These are phyloP conservation scores for Ophion ventricosus DNA, from an alignment of 2,888 invertebrate species.

Conservation along the genomic window DNA sequence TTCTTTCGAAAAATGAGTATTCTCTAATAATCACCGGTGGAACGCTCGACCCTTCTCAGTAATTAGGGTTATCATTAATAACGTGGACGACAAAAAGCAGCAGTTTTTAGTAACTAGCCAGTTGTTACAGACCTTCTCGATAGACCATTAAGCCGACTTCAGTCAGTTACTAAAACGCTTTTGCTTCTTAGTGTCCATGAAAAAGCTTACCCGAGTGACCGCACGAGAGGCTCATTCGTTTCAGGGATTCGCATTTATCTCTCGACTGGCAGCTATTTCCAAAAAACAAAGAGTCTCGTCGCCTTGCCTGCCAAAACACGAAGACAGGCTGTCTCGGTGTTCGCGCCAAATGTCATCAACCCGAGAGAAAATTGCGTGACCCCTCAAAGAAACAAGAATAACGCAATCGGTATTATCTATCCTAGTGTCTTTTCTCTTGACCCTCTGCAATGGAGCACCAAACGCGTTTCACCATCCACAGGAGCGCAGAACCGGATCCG, in stretches of 20 bases:
- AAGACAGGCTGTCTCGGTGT: neutral
- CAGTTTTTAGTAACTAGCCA: neutral
- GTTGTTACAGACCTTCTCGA: neutral
- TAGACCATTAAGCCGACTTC: neutral
- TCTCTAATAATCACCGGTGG: neutral
- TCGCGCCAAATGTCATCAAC: neutral
- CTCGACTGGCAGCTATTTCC: neutral
- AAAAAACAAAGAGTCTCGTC: neutral
- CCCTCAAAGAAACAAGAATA: neutral
- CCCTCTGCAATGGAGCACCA: neutral
- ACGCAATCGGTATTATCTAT: slow-evolving; percentile 54
- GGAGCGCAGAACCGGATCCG: neutral
- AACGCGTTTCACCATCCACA: neutral
- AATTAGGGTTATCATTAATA: neutral
- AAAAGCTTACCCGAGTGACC: no score
- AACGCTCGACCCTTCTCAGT: neutral
- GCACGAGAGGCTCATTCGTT: no score
- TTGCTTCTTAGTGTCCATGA: neutral
- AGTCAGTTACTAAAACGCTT: neutral
- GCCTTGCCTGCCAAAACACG: neutral
- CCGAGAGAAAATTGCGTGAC: neutral
- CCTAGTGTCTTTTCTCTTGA: slow-evolving; percentile 48
- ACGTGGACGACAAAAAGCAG: neutral
- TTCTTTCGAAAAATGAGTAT: neutral
- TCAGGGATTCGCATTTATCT: neutral